These are phyloP conservation scores for Rhombomys opimus DNA, from an alignment of 2,113 vertebrate genomes.

Conservation along the genomic window DNA sequence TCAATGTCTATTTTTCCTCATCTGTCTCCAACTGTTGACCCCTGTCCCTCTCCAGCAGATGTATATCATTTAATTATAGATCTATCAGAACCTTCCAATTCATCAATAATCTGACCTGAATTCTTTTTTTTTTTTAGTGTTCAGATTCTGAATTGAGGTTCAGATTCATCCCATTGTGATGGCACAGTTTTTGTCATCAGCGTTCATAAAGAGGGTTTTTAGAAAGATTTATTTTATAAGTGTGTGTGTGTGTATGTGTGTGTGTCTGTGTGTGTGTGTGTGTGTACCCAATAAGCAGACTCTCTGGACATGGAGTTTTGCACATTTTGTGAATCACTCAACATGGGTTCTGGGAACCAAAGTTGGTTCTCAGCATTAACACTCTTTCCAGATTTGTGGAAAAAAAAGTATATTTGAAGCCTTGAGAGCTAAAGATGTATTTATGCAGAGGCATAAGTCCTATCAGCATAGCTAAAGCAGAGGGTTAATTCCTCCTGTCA, in stretches of 20 bases:
- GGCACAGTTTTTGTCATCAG: neutral
- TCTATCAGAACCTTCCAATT: neutral
- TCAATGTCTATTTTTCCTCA: neutral
- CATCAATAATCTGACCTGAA: neutral
- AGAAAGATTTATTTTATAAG: neutral
- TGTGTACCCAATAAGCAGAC: neutral
- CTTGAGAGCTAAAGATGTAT: neutral
- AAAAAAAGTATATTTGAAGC: neutral
- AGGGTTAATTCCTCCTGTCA: slow-evolving; percentile 61
- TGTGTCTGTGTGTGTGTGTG: neutral
- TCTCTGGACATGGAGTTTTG: no score
- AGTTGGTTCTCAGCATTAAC: neutral
- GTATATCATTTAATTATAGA: neutral
- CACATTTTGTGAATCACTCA: neutral
- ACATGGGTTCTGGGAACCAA: neutral
- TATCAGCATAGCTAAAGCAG: slow-evolving; percentile 12
- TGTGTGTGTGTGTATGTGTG: no score
- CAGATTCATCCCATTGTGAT: neutral
- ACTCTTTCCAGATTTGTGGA: neutral
- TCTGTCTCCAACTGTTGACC: neutral
- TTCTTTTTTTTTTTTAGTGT: neutral
- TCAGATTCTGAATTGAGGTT: neutral
- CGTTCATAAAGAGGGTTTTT: neutral
- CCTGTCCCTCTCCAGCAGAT: neutral
- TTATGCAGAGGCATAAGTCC: slow-evolving; percentile 19